These are phyloP conservation scores for Anseranas semipalmata DNA, from an alignment of 2,113 vertebrate species.

Conservation along the genomic window DNA sequence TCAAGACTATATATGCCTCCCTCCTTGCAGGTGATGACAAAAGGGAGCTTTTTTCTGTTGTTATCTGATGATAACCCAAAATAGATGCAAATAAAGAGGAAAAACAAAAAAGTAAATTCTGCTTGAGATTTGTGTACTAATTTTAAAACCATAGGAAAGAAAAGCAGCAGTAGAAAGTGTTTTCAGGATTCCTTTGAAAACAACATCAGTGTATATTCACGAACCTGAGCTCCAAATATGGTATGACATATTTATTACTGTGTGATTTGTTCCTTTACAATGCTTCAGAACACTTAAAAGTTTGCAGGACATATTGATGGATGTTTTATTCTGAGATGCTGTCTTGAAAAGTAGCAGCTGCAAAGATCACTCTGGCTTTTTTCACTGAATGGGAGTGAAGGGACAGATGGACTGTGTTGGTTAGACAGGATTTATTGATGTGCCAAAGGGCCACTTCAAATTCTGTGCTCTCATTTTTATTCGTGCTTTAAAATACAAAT, in stretches of 20 bases:
- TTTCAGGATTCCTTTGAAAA: background rate
- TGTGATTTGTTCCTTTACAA: background rate
- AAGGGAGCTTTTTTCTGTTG: background rate
- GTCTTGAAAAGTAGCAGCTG: background rate
- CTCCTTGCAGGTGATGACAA: background rate
- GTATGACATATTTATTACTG: background rate
- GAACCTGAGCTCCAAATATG: background rate
- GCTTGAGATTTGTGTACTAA: background rate
- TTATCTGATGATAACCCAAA: background rate
- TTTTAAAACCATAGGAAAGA: background rate
- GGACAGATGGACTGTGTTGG: background rate
- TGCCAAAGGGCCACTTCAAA: background rate
- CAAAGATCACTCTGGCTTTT: background rate
- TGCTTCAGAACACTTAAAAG: background rate
- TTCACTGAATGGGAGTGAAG: background rate
- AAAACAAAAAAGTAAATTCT: background rate
- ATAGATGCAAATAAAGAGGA: background rate
- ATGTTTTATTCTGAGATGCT: background rate
- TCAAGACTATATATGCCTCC: background rate
- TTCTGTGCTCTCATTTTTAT: background rate
- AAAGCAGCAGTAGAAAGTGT: background rate
- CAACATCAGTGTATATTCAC: background rate
- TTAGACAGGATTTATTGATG: background rate
- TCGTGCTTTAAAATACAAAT: background rate
- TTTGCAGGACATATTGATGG: background rate